Conservation (phyloP, 2,888 invertebrate species). For the Agrotis puta region DNA sequence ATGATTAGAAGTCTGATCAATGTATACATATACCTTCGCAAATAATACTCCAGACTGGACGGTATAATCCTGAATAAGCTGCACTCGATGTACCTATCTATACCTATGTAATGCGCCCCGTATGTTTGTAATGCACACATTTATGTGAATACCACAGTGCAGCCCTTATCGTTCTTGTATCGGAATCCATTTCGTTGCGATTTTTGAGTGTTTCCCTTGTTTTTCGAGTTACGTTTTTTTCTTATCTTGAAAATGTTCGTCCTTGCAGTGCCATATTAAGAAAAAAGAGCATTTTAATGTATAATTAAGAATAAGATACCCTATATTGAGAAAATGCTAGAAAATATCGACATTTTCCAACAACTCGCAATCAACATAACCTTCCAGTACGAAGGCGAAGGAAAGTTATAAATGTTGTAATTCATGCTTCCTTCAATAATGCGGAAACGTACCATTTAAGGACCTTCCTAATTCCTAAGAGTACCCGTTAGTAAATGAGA, state of each 20-base stretch:
- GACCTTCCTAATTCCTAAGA: not conserved
- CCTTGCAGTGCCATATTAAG: too few species aligned
- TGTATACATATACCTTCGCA: not conserved
- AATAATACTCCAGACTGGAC: conserved; percentile 22
- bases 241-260: too few species aligned
- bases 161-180: conserved; percentile 77
- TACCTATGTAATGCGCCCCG: conserved; percentile 22
- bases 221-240: conserved; percentile 15
- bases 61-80: conserved; percentile 48
- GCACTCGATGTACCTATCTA: conserved; percentile 24
- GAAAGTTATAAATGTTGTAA: not conserved
- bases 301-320: too few species aligned
- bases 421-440: not conserved
- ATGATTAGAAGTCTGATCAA: conserved; percentile 31
- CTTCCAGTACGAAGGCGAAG: not conserved
- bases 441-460: conserved; percentile 5
- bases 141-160: conserved; percentile 76
- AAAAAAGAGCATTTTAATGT: too few species aligned
- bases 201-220: conserved; percentile 68
- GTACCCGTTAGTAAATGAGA: too few species aligned
- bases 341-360: not conserved
- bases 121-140: conserved; percentile 69
- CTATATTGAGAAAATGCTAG: too few species aligned
- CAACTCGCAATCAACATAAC: not conserved
- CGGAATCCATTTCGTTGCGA: conserved; percentile 56